phyloP scores from a whole-genome alignment of 2,113 vertebrate genomes.

The Ceyx cyanopectus region DNA sequence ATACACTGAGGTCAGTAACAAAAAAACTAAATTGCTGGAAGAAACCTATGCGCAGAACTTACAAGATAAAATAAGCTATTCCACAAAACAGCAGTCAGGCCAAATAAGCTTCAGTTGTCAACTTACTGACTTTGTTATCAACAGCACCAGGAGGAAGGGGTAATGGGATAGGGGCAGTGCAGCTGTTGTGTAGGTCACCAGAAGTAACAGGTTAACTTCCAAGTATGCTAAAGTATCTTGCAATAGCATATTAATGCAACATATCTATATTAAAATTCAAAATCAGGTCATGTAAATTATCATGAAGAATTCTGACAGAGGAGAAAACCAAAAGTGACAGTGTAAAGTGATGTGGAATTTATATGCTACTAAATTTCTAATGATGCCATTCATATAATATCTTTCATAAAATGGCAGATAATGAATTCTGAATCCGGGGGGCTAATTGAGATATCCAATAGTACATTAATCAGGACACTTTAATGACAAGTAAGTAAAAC shows the following conservation, averaged over 20 bases:
- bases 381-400: too few relatives aligned
- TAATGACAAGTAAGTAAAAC: too few relatives aligned
- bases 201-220: neutral
- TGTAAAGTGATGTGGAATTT: too few relatives aligned
- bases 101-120: neutral
- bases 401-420: too few relatives aligned
- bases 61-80: neutral
- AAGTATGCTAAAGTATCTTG: neutral
- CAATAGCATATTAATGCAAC: neutral
- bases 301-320: neutral
- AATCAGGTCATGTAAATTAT: neutral
- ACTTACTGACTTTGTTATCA: neutral
- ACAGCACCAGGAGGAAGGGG: neutral
- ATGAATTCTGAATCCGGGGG: too few relatives aligned
- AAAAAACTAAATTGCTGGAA: neutral
- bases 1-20: neutral
- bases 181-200: fast-evolving
- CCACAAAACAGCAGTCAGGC: neutral
- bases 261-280: neutral
- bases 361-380: too few relatives aligned
- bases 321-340: neutral
- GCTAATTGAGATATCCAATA: too few relatives aligned
- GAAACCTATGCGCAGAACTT: neutral
- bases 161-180: neutral
- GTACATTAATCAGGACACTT: too few relatives aligned